Conservation (phyloP, 2,888 invertebrate species). For the Melanotus villosus region DNA sequence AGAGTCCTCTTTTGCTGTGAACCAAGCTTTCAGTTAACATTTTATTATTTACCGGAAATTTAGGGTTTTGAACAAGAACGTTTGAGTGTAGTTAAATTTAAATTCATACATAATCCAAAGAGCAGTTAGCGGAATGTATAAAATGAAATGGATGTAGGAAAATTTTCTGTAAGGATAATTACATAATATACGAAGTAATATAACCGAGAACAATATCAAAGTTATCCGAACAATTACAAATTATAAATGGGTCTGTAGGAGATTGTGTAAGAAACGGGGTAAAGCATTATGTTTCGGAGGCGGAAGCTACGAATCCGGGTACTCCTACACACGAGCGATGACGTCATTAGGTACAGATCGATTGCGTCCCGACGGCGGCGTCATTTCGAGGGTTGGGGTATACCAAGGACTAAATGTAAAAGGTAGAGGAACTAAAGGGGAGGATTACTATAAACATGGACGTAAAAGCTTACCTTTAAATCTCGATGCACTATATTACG, state of each 20-base stretch:
- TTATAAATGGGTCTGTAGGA: constrained; percentile 26
- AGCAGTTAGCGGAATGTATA: constrained; percentile 12
- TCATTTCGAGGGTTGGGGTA: constrained; percentile 42
- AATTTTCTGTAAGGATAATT: constrained; percentile 7
- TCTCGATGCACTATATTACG: constrained; percentile 96
- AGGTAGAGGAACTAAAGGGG: constrained; percentile 23
- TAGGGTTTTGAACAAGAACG: too few relatives aligned
- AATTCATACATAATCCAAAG: constrained; percentile 12
- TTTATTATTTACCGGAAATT: too few relatives aligned
- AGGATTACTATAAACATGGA: not conserved
- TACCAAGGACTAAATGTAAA: constrained; percentile 32
- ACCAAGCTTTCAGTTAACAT: too few relatives aligned
- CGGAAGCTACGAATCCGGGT: constrained; percentile 42
- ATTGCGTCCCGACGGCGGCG: constrained; percentile 57
- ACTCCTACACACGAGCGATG: constrained; percentile 50
- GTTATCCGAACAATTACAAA: constrained; percentile 19
- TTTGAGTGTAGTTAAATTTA: too few relatives aligned
- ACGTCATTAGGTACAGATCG: constrained; percentile 58
- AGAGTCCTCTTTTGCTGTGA: too few relatives aligned
- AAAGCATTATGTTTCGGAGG: constrained; percentile 33
- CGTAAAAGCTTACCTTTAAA: constrained; percentile 79
- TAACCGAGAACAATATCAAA: not conserved
- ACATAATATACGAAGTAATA: not conserved
- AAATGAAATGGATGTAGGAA: not conserved
- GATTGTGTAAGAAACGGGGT: constrained; percentile 24